These are phyloP conservation scores for Rotaria socialis DNA, from an alignment of 2,888 invertebrate genomes.

Conservation along the genomic window DNA sequence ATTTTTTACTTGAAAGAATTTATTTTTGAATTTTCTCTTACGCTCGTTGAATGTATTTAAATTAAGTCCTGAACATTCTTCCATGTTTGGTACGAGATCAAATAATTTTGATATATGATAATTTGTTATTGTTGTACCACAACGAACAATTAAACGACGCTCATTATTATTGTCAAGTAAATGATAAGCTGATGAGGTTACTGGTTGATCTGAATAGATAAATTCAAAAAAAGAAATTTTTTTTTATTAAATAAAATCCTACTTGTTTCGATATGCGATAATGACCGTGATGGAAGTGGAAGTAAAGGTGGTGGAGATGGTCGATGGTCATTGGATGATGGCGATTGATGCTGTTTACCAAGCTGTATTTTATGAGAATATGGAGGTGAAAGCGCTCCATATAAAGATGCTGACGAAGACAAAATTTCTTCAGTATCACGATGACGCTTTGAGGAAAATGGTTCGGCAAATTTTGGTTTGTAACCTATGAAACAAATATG, in stretches of 20 bases:
- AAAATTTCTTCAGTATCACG: neutral
- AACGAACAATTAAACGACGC: neutral
- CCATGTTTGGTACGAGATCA: conserved; percentile 75
- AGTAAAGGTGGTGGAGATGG: neutral
- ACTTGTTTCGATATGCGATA: neutral
- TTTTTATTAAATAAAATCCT: neutral
- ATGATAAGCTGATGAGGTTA: neutral
- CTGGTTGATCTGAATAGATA: neutral
- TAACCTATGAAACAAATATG: neutral
- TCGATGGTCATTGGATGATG: conserved; percentile 11
- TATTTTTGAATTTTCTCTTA: neutral
- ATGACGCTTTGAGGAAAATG: conserved; percentile 60
- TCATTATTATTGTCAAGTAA: neutral
- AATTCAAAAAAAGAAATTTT: neutral
- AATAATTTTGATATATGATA: conserved; percentile 70
- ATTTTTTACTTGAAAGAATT: too few species aligned
- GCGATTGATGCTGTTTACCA: neutral
- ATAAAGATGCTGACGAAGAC: neutral
- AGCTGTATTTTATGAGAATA: neutral
- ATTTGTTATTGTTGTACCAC: conserved; percentile 48
- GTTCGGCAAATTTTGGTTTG: conserved; percentile 82
- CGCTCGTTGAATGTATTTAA: conserved; percentile 50
- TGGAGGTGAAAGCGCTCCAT: neutral
- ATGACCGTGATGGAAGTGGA: neutral
- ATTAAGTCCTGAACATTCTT: conserved; percentile 60